These are phyloP conservation scores for Acleris holmiana DNA, from an alignment of 2,888 invertebrate genomes.

Conservation along the genomic window DNA sequence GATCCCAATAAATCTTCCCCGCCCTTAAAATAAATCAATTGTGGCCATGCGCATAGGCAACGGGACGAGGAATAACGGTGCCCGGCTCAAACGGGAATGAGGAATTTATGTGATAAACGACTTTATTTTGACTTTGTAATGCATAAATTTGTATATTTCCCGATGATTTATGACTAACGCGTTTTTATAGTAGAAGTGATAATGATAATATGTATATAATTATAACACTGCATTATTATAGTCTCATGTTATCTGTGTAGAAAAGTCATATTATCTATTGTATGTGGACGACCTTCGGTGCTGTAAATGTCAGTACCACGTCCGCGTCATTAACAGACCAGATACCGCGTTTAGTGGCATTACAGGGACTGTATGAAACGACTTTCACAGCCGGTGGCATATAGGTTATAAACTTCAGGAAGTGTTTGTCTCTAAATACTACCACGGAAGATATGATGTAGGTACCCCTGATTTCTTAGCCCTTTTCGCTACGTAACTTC, in stretches of 20 bases:
- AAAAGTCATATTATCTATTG: conserved; percentile 61
- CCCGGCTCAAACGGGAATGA: conserved; percentile 38
- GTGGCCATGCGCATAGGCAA: conserved; percentile 46
- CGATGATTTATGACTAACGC: conserved; percentile 11
- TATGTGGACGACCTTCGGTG: conserved; percentile 65
- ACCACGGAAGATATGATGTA: conserved; percentile 29
- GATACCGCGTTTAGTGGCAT: conserved; percentile 52
- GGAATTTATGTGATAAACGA: conserved; percentile 44
- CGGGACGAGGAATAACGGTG: conserved; percentile 43
- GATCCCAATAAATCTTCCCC: conserved; percentile 52
- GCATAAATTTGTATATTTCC: conserved; percentile 8
- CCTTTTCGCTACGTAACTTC: conserved; percentile 23
- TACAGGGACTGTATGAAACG: conserved; percentile 47
- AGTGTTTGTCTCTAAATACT: conserved; percentile 23
- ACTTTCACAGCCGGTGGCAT: conserved; percentile 55
- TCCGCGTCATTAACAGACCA: conserved; percentile 57
- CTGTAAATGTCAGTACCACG: conserved; percentile 60
- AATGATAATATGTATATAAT: conserved; percentile 24
- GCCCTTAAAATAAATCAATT: conserved; percentile 54
- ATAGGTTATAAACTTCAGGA: conserved; percentile 23
- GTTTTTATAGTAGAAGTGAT: conserved; percentile 26
- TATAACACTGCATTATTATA: conserved; percentile 5
- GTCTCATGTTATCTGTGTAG: conserved; percentile 43
- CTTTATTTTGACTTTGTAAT: conserved; percentile 39
- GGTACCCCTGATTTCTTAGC: conserved; percentile 31